Evolutionary conservation across 2,113 vertebrate species (phyloP), one percentile per base, ranked within the genome.

Genomic region (Dolichotis patagonum): DNA sequence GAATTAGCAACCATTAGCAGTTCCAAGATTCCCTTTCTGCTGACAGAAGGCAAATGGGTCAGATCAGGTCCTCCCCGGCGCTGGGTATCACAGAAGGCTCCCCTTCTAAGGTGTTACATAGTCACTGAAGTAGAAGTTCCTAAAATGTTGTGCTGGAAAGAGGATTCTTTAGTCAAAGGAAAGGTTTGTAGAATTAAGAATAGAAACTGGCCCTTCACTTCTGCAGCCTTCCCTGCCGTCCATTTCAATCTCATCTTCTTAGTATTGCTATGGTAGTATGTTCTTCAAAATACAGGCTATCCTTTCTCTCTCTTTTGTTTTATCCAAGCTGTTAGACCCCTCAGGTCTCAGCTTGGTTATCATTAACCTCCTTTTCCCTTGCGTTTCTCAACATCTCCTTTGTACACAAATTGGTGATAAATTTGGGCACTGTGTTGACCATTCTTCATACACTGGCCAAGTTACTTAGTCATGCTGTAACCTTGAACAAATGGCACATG

Each of bases 351-450:
- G 60, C 52, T 69, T 26, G 32, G 5, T 13, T 20, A 67, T 30
- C 0, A 4, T 54, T 10, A 6, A 0, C 1, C 4, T 3, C 9
- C 9, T 24, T 62, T 19, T 30, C 35, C n/a, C 49, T 73, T 1
- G 9, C 35, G 4, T 12, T 78, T 56, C 38, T 75, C 32, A 75
- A 43, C 62, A 35, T 84, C 56, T 91, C 30, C 62, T 46, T 81
- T 58, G 13, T 3, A 9, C 0, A 2, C 20, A 71, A 8, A 63
- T 54, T 35, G 10, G 63, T n/a, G 22, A 22, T 69, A 58, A 80
- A 84, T 32, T 4, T 49, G 38, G 4, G 17, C 3, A 41, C n/a
- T 54, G 4, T 26, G 17, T 19, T 10, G 62, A 6, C 54, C 38
- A 13, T 46, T 58, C 73, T 67, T 28, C 54, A 46, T 75, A 3